Evolutionary conservation across 2,797 vertebrate genomes (phyloP).

Genomic region (Thripadectes ignobilis): DNA sequence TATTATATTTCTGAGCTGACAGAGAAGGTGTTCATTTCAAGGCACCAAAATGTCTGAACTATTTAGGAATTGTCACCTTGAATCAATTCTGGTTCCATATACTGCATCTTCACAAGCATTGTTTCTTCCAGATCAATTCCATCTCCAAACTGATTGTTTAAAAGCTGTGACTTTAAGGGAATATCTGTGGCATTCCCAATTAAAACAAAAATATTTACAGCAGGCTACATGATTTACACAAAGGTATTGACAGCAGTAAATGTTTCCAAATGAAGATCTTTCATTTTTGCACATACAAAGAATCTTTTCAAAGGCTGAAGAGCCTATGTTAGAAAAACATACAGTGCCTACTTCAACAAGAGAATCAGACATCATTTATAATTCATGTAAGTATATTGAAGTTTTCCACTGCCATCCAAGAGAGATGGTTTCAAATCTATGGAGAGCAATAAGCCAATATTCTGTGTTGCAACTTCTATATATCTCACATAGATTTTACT

Average conservation of each 20-base stretch:
- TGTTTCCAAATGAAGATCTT: conserved; percentile 49
- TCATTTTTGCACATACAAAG: conserved; percentile 31
- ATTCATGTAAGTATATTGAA: conserved; percentile 86
- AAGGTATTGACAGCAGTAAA: conserved; percentile 21
- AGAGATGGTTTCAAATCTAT: conserved; percentile 74
- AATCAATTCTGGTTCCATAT: conserved; percentile 80
- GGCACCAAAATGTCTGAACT: conserved; percentile 86
- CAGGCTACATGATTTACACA: conserved; percentile 11
- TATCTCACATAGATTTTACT: conserved; percentile 70
- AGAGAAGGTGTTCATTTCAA: conserved; percentile 77
- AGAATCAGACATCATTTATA: conserved; percentile 82
- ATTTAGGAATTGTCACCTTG: conserved; percentile 76
- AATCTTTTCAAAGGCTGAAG: conserved; percentile 66
- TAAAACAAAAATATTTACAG: conserved; percentile 32
- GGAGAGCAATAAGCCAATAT: conserved; percentile 82
- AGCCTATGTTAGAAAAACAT: conserved; percentile 74
- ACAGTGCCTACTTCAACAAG: conserved; percentile 63
- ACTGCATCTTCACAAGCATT: conserved; percentile 65
- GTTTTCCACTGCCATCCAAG: conserved; percentile 75
- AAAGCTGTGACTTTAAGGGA: conserved; percentile 73
- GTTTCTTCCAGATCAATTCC: conserved; percentile 80
- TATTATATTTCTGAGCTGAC: conserved; percentile 76
- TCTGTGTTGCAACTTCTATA: conserved; percentile 73
- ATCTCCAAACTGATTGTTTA: conserved; percentile 79
- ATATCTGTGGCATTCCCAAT: conserved; percentile 61